Conservation (phyloP, 2,888 invertebrate species). For the Agrotis segetum region DNA sequence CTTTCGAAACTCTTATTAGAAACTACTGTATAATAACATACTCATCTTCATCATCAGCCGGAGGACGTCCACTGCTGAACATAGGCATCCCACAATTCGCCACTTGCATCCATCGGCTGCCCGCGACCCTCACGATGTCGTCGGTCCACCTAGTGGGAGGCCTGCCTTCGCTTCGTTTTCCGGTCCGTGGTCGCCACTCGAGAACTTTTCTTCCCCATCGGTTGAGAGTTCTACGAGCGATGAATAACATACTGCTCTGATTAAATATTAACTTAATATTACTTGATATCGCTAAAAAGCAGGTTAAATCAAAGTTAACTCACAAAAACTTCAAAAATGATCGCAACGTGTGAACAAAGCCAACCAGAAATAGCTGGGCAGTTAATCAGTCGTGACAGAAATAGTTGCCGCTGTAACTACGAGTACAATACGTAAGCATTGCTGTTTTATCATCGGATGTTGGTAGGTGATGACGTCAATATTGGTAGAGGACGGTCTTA, state of each 20-base stretch:
- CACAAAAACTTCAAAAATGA: conserved; percentile 28
- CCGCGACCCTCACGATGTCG: no score
- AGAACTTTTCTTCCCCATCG: no score
- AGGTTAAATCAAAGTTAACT: background rate
- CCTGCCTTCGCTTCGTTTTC: no score
- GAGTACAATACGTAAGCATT: conserved; percentile 33
- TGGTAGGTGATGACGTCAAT: conserved; percentile 42
- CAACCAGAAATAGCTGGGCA: conserved; percentile 50
- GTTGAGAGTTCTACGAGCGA: no score
- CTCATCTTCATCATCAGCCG: no score
- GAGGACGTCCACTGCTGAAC: no score
- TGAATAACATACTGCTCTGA: background rate
- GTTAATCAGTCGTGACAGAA: conserved; percentile 56
- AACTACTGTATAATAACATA: no score
- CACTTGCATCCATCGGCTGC: no score
- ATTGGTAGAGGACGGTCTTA: conserved; percentile 1
- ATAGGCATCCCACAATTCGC: no score
- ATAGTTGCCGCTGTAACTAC: conserved; percentile 48
- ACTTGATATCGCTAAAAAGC: background rate
- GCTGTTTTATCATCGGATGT: conserved; percentile 37
- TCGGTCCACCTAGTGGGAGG: no score
- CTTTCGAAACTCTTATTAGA: no score
- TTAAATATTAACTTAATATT: background rate
- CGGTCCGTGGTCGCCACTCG: no score
- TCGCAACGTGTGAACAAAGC: conserved; percentile 28